phyloP scores from a whole-genome alignment of 2,797 vertebrate genomes.

The Neopelma chrysocephalum region DNA sequence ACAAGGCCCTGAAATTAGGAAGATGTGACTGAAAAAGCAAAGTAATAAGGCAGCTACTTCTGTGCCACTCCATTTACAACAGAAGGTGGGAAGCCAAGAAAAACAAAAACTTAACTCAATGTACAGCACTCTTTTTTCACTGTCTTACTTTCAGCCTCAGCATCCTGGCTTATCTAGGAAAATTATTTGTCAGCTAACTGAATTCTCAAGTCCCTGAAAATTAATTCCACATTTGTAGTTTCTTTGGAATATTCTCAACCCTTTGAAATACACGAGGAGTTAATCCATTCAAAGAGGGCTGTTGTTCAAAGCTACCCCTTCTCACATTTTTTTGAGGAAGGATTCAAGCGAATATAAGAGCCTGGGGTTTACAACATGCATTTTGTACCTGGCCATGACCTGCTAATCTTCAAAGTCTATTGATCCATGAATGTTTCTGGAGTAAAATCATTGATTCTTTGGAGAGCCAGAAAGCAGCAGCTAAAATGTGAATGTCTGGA shows the following conservation, averaged over 20 bases:
- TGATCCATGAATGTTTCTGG: conserved; percentile 25
- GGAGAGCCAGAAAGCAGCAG: background rate
- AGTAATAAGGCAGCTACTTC: background rate
- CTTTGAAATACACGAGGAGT: conserved; percentile 44
- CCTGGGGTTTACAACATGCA: conserved; percentile 40
- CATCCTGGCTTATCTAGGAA: conserved; percentile 12
- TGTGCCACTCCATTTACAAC: background rate
- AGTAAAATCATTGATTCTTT: conserved; percentile 38
- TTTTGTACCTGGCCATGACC: conserved; percentile 55
- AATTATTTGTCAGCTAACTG: conserved; percentile 36
- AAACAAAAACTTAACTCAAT: background rate
- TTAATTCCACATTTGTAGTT: conserved; percentile 47
- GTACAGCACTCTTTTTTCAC: background rate
- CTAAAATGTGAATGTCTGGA: background rate
- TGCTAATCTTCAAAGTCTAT: conserved; percentile 52
- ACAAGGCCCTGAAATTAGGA: background rate
- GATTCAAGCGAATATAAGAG: conserved; percentile 42
- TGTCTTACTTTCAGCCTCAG: background rate
- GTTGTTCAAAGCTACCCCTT: conserved; percentile 45
- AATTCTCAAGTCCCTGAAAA: conserved; percentile 40
- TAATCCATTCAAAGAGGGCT: conserved; percentile 53
- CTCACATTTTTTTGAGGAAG: conserved; percentile 20
- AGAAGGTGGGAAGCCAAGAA: background rate
- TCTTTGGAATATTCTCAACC: background rate
- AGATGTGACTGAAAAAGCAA: background rate